These are phyloP conservation scores for Gulo gulo DNA, from an alignment of 2,113 vertebrate genomes.

Conservation along the genomic window DNA sequence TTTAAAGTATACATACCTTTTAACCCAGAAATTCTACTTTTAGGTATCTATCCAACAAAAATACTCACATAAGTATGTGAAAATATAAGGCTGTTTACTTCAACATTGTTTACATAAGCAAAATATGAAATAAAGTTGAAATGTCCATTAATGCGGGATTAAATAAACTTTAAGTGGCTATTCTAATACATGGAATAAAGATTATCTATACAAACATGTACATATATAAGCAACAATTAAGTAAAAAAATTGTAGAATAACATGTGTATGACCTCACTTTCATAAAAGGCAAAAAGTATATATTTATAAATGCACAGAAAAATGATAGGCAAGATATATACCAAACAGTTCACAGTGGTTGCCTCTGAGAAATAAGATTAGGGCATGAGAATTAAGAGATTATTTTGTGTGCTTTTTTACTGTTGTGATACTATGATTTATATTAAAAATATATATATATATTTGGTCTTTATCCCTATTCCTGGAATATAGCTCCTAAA, in stretches of 20 bases:
- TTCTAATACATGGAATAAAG: background rate
- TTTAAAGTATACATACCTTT: background rate
- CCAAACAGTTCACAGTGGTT: background rate
- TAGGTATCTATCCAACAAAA: conserved; percentile 31
- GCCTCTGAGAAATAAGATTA: background rate
- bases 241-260: conserved; percentile 16
- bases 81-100: conserved; percentile 3
- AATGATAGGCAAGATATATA: background rate
- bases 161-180: conserved; percentile 34
- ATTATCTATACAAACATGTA: background rate
- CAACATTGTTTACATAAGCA: conserved; percentile 36
- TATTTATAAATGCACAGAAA: conserved; percentile 14
- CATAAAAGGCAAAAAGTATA: conserved; percentile 15
- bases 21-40: conserved; percentile 5
- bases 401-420: background rate
- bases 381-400: background rate
- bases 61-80: background rate
- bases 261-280: background rate
- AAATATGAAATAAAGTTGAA: conserved; percentile 34
- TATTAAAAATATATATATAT: background rate
- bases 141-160: background rate
- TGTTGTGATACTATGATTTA: conserved; percentile 9
- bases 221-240: background rate
- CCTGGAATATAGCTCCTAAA: background rate
- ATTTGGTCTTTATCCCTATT: background rate